Base-by-base conservation (phyloP, 2,113 vertebrate genomes). In the Pardalotus punctatus region DNA sequence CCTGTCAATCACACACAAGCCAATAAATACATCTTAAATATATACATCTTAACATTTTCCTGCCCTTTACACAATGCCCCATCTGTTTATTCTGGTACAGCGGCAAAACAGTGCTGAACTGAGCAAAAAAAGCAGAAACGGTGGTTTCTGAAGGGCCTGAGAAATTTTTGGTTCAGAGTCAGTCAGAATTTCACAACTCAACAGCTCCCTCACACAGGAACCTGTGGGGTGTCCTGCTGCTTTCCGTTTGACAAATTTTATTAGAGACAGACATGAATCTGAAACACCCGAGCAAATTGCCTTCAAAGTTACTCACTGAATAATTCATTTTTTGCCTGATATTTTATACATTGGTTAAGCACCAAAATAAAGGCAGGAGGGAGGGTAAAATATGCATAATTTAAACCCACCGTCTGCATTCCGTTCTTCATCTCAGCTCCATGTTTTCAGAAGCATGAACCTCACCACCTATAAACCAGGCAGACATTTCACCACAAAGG, bases 271-370 rank as follows among this genome's bases (percentile, higher is more conserved):
- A 74, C 60, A 87, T 1, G 12, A 43, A 50, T 90, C 67, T 64
- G 82, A 81, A 90, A 85, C 71, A 76, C 53, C 33, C 3, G 1
- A 88, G 81, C 47, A 94, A 90, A 93, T 9, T 67, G 43, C 33
- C 74, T 90, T 64, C 73, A 14, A 67, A 87, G 88, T 61, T 62
- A 87, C 65, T 90, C 85, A 83, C 43, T 67, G 92, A 93, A 93
- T 91, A 94, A 95, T 91, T 93, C 40, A 88, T 71, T 62, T 87
- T 79, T 71, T 90, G 65, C 74, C 73, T 93, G 78, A 40, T 87
- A 94, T 61, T 92, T 92, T 92, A 90, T 81, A 93, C 69, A 78
- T n/a, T 66, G 73, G 69, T 84, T 92, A 92, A 93, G 58, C 21
- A 72, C 70, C 40, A 66, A 86, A 56, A 74, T 88, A 72, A 73